Base-by-base conservation (phyloP, 1,140 invertebrate species). In the Ostrea edulis region DNA sequence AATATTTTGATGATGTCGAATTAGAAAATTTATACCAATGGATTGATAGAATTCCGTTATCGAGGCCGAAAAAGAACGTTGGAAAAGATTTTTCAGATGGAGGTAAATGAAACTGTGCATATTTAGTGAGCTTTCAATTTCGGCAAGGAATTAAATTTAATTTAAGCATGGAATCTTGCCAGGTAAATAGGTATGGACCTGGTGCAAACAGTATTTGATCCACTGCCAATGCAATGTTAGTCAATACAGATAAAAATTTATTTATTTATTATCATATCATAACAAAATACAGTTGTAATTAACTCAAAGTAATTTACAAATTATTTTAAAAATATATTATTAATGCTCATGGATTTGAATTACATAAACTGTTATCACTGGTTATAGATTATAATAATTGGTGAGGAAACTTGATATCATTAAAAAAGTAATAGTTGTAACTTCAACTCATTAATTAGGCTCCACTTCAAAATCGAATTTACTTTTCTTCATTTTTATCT, bases 61-160 rank as follows among this genome's bases (percentile, higher is more conserved):
- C 93, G 12, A 87, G 95, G 90, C 94, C 94, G 11, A 95, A 95
- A 91, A 94, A 93, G 89, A 93, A 95, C 88, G 91, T 95, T 22
- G 91, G 89, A 35, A 93, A 95, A 91, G 95, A 95, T 90, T 95
- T 95, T 90, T 92, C 93, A 53, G 95, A 95, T 93, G 95, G 93
- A 88, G 94, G 95, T 95, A 90, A 44, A 92, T 88, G 52, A 11
- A 77, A 9, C 81, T 14, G 17, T n/a, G 54, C 14, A 55, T 68
- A 68, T 54, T n/a, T n/a, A n/a, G n/a, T n/a, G n/a, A n/a, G n/a
- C n/a, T n/a, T n/a, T 29, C 22, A 84, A 58, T 77, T 84, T 71
- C 7, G 11, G 82, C 29, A 84, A 44, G 35, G 35, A 44, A 44
- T 44, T 44, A 44, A 44, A 55, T 84, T 12, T 11, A 22, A 51